Evolutionary conservation across 2,888 invertebrate species (phyloP).

Genomic region (Chrysomela aeneicollis): DNA sequence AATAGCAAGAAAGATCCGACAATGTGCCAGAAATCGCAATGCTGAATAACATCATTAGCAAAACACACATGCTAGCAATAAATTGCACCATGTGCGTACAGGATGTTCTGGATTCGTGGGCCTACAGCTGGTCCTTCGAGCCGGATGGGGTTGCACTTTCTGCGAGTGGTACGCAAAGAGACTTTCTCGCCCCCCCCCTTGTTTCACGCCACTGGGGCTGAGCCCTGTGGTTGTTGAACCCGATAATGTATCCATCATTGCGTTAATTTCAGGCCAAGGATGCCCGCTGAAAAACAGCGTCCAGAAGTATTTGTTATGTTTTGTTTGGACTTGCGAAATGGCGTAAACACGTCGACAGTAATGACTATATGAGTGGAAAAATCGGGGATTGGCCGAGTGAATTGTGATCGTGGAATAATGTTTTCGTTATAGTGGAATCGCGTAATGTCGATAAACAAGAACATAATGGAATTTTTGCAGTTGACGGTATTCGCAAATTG

Average conservation of each 20-base stretch:
- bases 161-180: no score
- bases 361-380: not conserved
- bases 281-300: conserved; percentile 30
- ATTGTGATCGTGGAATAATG: not conserved
- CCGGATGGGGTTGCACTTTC: no score
- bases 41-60: conserved; percentile 30
- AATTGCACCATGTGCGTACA: conserved; percentile 15
- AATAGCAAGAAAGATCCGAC: not conserved
- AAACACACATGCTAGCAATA: conserved; percentile 35
- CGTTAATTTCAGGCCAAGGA: conserved; percentile 40
- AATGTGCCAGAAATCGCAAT: conserved; percentile 10
- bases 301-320: conserved; percentile 34
- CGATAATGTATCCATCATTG: conserved; percentile 33
- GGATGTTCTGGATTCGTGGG: not conserved
- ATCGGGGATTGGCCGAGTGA: not conserved
- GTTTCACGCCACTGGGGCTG: no score
- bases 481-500: no score
- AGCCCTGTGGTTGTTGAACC: conserved; percentile 35
- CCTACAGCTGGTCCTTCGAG: not conserved
- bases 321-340: conserved; percentile 22
- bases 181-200: no score
- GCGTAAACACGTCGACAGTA: conserved; percentile 21
- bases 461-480: not conserved
- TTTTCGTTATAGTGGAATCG: not conserved
- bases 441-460: not conserved